Conservation (phyloP, 2,888 invertebrate species). For the Mayetiola destructor region DNA sequence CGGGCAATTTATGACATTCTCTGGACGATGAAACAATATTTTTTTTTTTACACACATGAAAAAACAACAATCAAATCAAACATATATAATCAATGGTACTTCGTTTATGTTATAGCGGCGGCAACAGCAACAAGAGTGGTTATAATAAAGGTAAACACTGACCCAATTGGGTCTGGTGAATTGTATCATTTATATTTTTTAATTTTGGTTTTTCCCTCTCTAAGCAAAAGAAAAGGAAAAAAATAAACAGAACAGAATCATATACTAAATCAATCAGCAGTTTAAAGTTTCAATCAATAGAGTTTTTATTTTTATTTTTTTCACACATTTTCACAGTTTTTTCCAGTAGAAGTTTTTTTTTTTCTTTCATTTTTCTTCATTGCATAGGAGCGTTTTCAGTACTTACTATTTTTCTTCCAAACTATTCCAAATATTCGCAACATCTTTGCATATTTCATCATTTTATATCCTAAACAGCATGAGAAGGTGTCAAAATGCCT, state of each 20-base stretch:
- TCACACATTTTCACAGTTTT: not conserved
- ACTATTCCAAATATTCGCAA: no score
- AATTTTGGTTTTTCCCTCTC: constrained; percentile 6
- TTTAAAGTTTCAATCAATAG: not conserved
- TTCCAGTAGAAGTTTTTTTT: not conserved
- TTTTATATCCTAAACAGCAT: no score
- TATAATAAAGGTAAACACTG: constrained; percentile 93
- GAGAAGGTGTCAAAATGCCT: no score
- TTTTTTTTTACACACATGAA: constrained; percentile 8
- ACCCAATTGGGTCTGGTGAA: constrained; percentile 52
- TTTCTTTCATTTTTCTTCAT: no score
- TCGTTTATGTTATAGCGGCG: constrained; percentile 42
- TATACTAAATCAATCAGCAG: not conserved
- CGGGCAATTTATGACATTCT: no score
- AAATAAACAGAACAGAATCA: not conserved
- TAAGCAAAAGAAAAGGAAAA: not conserved
- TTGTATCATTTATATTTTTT: constrained; percentile 16
- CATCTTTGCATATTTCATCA: no score
- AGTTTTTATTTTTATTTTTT: not conserved
- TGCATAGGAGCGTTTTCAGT: no score
- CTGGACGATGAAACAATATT: no score
- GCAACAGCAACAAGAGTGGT: constrained; percentile 89
- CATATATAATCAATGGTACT: constrained; percentile 16
- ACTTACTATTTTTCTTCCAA: no score
- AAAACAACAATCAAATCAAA: no score